These are phyloP conservation scores for Antidorcas marsupialis DNA, from an alignment of 2,113 vertebrate species.

Conservation along the genomic window DNA sequence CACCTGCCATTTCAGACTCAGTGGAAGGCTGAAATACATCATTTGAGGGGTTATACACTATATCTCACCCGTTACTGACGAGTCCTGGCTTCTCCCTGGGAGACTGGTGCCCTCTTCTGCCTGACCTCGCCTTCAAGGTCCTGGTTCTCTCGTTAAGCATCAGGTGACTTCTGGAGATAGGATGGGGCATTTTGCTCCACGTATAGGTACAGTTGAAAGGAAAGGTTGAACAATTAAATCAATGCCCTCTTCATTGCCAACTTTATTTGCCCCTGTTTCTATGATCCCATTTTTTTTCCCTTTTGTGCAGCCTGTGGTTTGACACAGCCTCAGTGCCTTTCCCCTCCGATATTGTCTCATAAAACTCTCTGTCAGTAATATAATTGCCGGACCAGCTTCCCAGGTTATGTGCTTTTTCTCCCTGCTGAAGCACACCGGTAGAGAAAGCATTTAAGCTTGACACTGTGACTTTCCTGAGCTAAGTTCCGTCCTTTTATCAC, in stretches of 20 bases:
- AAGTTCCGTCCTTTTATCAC: slow-evolving; percentile 62
- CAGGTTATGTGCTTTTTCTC: background rate
- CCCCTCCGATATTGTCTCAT: slow-evolving; percentile 57
- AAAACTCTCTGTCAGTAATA: slow-evolving; percentile 52
- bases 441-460: slow-evolving; percentile 60
- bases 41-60: slow-evolving; percentile 51
- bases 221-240: slow-evolving; percentile 10
- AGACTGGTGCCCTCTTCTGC: background rate
- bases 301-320: background rate
- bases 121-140: background rate
- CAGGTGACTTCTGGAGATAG: background rate
- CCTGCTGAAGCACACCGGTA: background rate
- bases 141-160: background rate
- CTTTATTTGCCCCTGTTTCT: slow-evolving; percentile 34
- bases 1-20: slow-evolving; percentile 52
- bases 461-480: slow-evolving; percentile 41
- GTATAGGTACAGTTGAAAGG: background rate
- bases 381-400: slow-evolving; percentile 31
- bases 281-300: background rate
- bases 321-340: slow-evolving; percentile 28
- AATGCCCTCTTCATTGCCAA: slow-evolving; percentile 5
- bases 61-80: slow-evolving; percentile 42
- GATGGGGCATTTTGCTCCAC: background rate
- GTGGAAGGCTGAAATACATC: slow-evolving; percentile 64
- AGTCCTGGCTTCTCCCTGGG: background rate